Percentiles rank a stretch among this genome's conserved stretches.
These are phyloP conservation scores for Galerucella calmariensis DNA, from an alignment of 2,888 invertebrate genomes.

Conservation along the genomic window DNA sequence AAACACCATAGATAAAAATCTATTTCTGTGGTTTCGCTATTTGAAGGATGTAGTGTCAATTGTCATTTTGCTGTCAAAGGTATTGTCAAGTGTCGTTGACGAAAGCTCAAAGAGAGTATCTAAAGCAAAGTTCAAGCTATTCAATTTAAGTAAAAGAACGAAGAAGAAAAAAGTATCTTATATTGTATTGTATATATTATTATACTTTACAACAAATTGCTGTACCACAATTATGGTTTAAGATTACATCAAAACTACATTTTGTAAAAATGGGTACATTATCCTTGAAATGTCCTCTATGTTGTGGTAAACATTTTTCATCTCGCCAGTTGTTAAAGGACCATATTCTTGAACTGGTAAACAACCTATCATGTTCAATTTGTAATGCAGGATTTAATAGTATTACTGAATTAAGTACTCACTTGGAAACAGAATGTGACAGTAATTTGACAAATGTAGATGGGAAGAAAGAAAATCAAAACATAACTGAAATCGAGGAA, in stretches of 20 bases:
- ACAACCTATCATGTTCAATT: constrained; percentile 71
- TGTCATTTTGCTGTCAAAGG: not conserved
- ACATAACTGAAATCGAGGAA: not conserved
- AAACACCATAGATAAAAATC: too few species aligned
- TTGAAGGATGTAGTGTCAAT: not conserved
- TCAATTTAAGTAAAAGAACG: constrained; percentile 5
- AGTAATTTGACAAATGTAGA: constrained; percentile 26
- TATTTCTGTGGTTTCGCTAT: not conserved
- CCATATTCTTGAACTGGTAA: constrained; percentile 68
- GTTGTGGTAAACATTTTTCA: constrained; percentile 73
- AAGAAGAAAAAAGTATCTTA: constrained; percentile 11
- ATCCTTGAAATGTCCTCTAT: constrained; percentile 71
- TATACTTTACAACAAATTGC: not conserved
- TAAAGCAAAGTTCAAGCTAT: not conserved
- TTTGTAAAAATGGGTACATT: constrained; percentile 66
- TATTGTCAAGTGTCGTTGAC: not conserved
- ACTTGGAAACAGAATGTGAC: constrained; percentile 65
- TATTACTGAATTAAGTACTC: constrained; percentile 69
- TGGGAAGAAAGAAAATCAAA: constrained; percentile 24
- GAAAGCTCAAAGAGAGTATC: not conserved
- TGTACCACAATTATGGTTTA: not conserved
- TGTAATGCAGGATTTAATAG: constrained; percentile 70
- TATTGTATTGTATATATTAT: not conserved
- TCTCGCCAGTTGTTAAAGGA: constrained; percentile 68
- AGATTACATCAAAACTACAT: not conserved